These are phyloP conservation scores for Amazona vittata DNA, from an alignment of 2,113 vertebrate genomes.

Conservation along the genomic window DNA sequence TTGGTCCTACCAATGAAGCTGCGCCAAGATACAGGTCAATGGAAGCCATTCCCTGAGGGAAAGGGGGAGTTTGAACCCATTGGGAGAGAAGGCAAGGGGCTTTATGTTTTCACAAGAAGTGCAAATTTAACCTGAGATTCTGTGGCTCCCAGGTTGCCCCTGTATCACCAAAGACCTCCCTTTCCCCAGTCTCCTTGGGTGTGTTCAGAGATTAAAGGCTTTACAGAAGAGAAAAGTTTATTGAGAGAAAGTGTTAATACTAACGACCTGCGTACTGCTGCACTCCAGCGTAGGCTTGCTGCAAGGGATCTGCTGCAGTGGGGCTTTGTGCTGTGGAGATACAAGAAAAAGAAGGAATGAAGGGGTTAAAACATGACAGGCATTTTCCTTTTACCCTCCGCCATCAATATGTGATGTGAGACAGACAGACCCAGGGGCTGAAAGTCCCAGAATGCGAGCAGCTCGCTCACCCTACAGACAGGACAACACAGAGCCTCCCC, in stretches of 20 bases:
- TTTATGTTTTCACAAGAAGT: not conserved
- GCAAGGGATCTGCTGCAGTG: conserved; percentile 95
- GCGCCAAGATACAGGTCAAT: not conserved
- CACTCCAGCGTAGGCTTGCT: conserved; percentile 99
- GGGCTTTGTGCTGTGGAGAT: conserved; percentile 94
- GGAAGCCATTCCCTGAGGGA: not conserved
- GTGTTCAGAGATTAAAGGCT: not conserved
- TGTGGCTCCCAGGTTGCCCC: fast-evolving
- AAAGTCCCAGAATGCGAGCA: not conserved
- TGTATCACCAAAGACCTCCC: not conserved
- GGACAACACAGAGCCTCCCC: not conserved
- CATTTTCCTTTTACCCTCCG: not conserved
- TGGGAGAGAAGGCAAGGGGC: not conserved
- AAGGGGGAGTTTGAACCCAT: not conserved
- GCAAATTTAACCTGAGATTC: not conserved
- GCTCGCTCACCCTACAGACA: not conserved
- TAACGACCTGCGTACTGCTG: conserved; percentile 99
- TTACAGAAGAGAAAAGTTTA: conserved; percentile 47
- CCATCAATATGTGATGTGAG: not conserved
- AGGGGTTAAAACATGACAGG: not conserved
- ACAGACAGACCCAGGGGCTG: not conserved
- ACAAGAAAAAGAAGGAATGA: conserved; percentile 63
- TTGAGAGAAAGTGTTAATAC: conserved; percentile 80
- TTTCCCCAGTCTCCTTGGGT: not conserved
- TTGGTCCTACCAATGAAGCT: not conserved